These are phyloP conservation scores for Dusona sp. DNA, from an alignment of 2,888 invertebrate species.

Conservation along the genomic window DNA sequence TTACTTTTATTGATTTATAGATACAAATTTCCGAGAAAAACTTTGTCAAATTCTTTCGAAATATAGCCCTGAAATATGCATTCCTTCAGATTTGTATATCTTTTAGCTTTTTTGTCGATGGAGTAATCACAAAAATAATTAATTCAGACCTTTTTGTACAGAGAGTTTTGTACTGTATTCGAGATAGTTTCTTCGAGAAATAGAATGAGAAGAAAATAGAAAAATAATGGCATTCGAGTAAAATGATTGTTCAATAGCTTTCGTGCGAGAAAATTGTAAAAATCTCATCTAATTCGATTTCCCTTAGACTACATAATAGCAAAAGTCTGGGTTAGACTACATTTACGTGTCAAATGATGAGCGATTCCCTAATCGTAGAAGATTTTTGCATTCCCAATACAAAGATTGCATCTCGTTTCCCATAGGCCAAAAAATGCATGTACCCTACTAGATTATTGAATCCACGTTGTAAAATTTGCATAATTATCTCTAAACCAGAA, in stretches of 20 bases:
- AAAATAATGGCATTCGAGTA: neutral
- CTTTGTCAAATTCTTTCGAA: neutral
- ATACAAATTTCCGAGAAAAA: neutral
- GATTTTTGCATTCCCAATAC: constrained; percentile 52
- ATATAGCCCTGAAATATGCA: neutral
- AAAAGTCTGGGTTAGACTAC: neutral
- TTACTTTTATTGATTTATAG: neutral
- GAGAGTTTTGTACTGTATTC: too few relatives aligned
- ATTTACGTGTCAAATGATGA: constrained; percentile 49
- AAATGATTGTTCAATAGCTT: neutral
- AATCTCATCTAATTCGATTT: neutral
- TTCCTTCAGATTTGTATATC: too few relatives aligned
- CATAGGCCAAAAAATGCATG: constrained; percentile 21
- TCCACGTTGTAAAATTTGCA: constrained; percentile 58
- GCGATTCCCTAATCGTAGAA: constrained; percentile 35
- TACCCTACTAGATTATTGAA: constrained; percentile 59
- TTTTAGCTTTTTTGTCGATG: too few relatives aligned
- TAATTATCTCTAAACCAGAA: constrained; percentile 65
- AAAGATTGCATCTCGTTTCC: constrained; percentile 54
- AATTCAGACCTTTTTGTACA: too few relatives aligned
- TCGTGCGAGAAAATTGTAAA: neutral
- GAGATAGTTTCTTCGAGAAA: too few relatives aligned
- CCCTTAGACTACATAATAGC: neutral
- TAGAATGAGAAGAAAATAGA: neutral
- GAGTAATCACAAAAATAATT: too few relatives aligned